Base-by-base conservation (phyloP, 2,797 vertebrate species). In the Chrosomus eos region DNA sequence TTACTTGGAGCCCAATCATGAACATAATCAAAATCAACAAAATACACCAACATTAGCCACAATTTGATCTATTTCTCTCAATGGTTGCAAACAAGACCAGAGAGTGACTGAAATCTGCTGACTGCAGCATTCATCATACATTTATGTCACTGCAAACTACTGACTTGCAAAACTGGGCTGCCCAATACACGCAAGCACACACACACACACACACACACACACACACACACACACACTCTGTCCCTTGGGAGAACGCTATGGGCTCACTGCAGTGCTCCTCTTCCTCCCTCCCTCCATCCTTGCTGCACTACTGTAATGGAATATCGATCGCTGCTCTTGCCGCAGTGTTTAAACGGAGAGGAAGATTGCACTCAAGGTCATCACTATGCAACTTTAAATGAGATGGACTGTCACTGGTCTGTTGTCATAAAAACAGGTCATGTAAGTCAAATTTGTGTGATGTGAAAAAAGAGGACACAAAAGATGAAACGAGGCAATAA, bases 251-350 rank as follows among this genome's bases (percentile, higher is more conserved):
- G 89, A 91, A 93, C 86, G 91, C 92, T 92, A 90, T 90, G 91
- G 91, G 92, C 93, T 93, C 94, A 90, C 94, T 93, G 94, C 95
- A 95, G 92, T 94, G 92, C 89, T 85, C 91, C 92, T 88, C 84
- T 84, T 85, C 83, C 87, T 85, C 86, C 80, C 88, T 18, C 48
- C 1, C 45, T 86, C 89, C 64, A 78, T 85, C 82, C 81, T 87
- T 88, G n/a, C 93, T 92, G 90, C 93, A 93, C 92, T 88, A 90
- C 88, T 94, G 94, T 95, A 96, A 95, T 95, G 94, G 93, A 95
- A 94, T 95, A 96, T 96, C 94, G 95, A 96, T 95, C 92, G 93
- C 91, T 62, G 90, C 91, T 92, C 92, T 91, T 94, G 94, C 94
- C 91, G 94, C 95, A 95, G 93, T 94, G 87, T 89, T 88, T 90